Evolutionary conservation across 2,113 vertebrate species (phyloP), one percentile per base, ranked within the genome.

Genomic region (Lepus americanus): DNA sequence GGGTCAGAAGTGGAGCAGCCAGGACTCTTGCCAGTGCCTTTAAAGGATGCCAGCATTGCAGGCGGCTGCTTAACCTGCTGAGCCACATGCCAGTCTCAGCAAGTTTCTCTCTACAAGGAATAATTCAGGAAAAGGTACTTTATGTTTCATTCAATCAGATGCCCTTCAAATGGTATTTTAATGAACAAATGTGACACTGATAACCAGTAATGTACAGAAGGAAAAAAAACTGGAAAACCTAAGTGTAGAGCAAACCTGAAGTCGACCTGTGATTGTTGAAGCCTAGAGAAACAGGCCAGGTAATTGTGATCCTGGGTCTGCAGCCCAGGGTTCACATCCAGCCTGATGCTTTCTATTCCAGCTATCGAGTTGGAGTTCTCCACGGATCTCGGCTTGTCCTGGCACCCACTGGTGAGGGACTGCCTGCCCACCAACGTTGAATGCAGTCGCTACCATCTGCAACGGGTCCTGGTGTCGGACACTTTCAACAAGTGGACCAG

Each of bases 401-500:
- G 99, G 99, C 99, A 99, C 92, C 98, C 99, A 0, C 94, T 99
- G 96, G 97, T 99, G 95, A 98, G 98, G 98, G 99, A 99, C 95
- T 99, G 99, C 97, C 98, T 99, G 95, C 99, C 99, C 6, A 99
- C 99, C 61, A 99, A 99, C 0, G 99, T 99, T 0, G 99, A 99
- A 97, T 99, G 99, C 97, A 99, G 98, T 70, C 98, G 98, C 51
- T 99, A 99, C 97, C 99, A 99, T 67, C 98, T 99, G 78, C 99
- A 99, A 97, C 98, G 98, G 95, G 97, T 99, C 95, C 98, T 99
- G 92, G 98, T 99, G 79, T 99, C 99, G 4, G 99, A 99, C 95
- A 99, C 99, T 3, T 99, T 99, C 97, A 99, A 99, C 98, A 99
- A 99, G 97, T 99, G 99, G 99, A 99, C 99, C 5, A 98, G 99